A percentile compares a stretch with the other conserved stretches of the same genome.
Conservation (phyloP, 2,888 invertebrate genomes). For the Calameuta idolon region DNA sequence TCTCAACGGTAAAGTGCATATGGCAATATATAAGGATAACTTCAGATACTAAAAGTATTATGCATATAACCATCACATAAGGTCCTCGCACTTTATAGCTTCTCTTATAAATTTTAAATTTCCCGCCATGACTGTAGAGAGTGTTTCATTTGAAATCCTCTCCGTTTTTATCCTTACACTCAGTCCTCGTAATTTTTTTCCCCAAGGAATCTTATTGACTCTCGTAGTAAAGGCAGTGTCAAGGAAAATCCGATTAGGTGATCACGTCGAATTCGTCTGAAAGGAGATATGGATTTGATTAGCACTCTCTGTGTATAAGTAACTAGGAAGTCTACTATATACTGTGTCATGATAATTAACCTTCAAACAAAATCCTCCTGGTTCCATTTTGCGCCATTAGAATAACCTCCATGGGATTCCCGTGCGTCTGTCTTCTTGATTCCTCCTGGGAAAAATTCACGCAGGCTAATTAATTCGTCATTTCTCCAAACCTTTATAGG, state of each 20-base stretch:
- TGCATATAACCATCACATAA: constrained; percentile 22
- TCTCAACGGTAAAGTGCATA: constrained; percentile 36
- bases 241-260: no score
- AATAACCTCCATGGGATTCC: background rate
- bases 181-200: background rate
- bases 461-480: background rate
- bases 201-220: background rate
- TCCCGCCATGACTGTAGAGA: no score
- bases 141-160: no score
- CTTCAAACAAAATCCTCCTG: background rate
- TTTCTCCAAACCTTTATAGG: background rate
- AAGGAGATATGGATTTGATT: no score
- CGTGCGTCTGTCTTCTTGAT: background rate
- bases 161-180: background rate
- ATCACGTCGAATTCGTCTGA: no score
- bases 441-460: background rate
- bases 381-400: background rate
- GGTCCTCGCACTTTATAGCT: no score
- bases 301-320: background rate
- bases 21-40: constrained; percentile 38
- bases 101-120: no score
- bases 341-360: background rate
- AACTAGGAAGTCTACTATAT: background rate
- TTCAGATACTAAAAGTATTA: constrained; percentile 27
- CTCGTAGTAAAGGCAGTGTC: background rate